Evolutionary conservation across 1,140 invertebrate genomes (phyloP), one percentile per base, ranked within the genome.

Genomic region (Polyergus mexicanus): DNA sequence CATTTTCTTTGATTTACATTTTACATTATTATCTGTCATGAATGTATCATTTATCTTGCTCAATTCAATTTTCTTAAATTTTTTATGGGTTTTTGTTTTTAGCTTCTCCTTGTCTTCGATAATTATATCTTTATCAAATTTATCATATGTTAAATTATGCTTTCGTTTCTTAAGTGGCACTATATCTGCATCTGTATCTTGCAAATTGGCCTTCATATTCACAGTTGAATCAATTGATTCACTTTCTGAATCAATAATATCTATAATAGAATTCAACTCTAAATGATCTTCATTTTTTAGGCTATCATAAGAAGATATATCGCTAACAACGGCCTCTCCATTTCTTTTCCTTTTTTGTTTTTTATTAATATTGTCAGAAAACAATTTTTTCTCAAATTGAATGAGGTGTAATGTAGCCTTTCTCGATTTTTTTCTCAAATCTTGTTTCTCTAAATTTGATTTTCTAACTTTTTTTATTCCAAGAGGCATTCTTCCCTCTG

Each of bases 401-500:
- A 95, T 13, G 0, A 95, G 86, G 13, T 92, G 86, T 28, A 89
- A 19, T 0, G 95, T 92, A 74, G 95, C 95, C 62, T 89, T 90
- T 76, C 93, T 91, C 1, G 94, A 76, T 87, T 92, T 84, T 22
- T 89, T 92, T 4, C 3, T 51, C 16, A 5, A 51, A 25, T 91
- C 92, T 5, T 86, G 69, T 85, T 92, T 93, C 83, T 91, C 85
- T 85, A 54, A 71, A 51, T 89, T 89, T 51, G 80, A 92, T 58
- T 92, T 81, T 8, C 92, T 92, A 54, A 96, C 92, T 78, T 94
- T 93, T 71, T 96, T 95, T 8, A 97, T 89, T 10, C 96, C 96
- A 8, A 97, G 85, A 7, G 97, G 97, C 94, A 97, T 97, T 56
- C 95, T 93, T 22, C 97, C 97, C 58, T 94, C 83, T 2, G 95